Evolutionary conservation across 92 coral and sea anemone species (phyloP).

Genomic region (Phenganax marumi): DNA sequence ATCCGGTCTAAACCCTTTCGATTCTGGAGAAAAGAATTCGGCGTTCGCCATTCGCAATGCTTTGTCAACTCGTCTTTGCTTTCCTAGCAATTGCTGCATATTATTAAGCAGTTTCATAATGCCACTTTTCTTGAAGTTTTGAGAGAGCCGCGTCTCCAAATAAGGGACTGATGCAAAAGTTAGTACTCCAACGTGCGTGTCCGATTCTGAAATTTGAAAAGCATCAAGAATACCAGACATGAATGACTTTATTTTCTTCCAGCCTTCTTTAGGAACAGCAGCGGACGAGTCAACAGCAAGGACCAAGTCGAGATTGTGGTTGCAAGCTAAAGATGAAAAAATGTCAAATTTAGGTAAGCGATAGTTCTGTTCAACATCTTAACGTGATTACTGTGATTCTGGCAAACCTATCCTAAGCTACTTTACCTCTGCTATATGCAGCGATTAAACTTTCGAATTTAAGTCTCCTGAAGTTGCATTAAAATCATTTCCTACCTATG

Average conservation of each 20-base stretch:
- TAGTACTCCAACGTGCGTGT: conserved; percentile 29
- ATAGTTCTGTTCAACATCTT: neutral
- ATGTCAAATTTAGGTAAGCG: neutral
- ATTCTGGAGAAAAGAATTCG: conserved; percentile 36
- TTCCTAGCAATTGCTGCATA: conserved; percentile 42
- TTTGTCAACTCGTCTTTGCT: conserved; percentile 40
- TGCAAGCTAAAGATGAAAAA: conserved; percentile 13
- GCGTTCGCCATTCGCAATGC: conserved; percentile 40
- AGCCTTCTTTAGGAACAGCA: conserved; percentile 35
- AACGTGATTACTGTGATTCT: too few relatives aligned
- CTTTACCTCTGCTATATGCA: too few relatives aligned
- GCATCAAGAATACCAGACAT: conserved; percentile 37
- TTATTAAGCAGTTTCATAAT: conserved; percentile 23
- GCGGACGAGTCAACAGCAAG: conserved; percentile 38
- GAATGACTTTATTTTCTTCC: conserved; percentile 32
- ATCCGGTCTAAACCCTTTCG: conserved; percentile 26
- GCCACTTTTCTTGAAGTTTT: conserved; percentile 28
- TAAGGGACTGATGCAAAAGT: conserved; percentile 39
- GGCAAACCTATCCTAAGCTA: too few relatives aligned
- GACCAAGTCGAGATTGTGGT: conserved; percentile 40
- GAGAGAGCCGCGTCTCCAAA: conserved; percentile 23
- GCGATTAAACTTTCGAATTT: neutral
- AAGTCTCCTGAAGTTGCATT: neutral
- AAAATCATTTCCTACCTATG: neutral
- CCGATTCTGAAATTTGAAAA: conserved; percentile 30